phyloP scores from a whole-genome alignment of 2,797 vertebrate species.

The Pangasius larnaudii region DNA sequence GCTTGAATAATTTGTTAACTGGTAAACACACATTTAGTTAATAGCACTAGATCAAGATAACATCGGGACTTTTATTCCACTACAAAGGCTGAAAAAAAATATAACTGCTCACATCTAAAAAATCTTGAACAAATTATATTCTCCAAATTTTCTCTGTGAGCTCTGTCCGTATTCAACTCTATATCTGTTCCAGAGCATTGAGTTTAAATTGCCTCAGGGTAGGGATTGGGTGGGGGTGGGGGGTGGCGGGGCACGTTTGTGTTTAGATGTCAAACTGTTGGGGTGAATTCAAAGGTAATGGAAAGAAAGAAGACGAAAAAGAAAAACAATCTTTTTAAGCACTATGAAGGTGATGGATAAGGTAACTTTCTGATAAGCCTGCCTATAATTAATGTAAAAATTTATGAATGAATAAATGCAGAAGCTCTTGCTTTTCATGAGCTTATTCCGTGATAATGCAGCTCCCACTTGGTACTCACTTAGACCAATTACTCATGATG shows the following conservation, averaged over 20 bases:
- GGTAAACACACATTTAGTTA: not conserved
- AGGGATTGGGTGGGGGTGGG: not conserved
- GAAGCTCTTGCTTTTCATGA: slow-evolving; percentile 20
- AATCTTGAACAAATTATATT: slow-evolving; percentile 15
- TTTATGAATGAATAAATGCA: not conserved
- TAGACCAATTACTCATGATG: slow-evolving; percentile 7
- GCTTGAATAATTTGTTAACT: not conserved
- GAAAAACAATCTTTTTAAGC: not conserved
- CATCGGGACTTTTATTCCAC: not conserved
- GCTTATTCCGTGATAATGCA: slow-evolving; percentile 6
- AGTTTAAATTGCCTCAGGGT: slow-evolving; percentile 17
- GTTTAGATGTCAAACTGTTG: slow-evolving; percentile 3
- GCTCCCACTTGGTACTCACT: not conserved
- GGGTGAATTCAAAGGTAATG: slow-evolving; percentile 24
- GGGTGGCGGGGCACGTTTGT: accelerated
- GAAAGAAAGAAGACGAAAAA: slow-evolving; percentile 2
- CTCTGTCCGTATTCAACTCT: slow-evolving; percentile 23
- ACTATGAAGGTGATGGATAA: not conserved
- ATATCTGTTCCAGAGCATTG: slow-evolving; percentile 27
- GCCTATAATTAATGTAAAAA: not conserved
- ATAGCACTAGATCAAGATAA: not conserved
- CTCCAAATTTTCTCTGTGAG: not conserved
- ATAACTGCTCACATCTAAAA: not conserved
- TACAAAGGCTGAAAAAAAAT: not conserved
- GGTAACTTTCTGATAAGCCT: not conserved